phyloP scores from a whole-genome alignment of 2,888 invertebrate genomes.

The Masnerella sp. region DNA sequence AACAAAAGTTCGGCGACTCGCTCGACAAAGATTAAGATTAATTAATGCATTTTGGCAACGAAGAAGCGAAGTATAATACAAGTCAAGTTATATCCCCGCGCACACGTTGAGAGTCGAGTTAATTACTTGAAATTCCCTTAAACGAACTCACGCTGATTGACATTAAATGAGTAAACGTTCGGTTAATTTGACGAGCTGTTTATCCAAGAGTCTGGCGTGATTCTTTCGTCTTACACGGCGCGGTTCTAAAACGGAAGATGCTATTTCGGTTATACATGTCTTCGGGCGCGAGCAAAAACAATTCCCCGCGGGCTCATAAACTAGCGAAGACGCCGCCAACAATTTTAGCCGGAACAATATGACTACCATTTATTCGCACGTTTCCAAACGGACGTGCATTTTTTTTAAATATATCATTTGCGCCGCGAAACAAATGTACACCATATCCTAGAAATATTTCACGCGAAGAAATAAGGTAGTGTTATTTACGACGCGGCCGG shows the following conservation, averaged over 20 bases:
- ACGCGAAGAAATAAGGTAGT: conserved; percentile 2
- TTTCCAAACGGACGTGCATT: conserved; percentile 25
- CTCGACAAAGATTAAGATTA: conserved; percentile 16
- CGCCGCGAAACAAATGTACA: conserved; percentile 16
- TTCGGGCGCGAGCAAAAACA: conserved; percentile 29
- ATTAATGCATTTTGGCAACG: conserved; percentile 1
- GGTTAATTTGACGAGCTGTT: conserved; percentile 30
- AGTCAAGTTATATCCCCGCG: neutral
- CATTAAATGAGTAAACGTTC: conserved; percentile 29
- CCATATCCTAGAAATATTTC: conserved; percentile 5
- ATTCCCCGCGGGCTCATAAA: conserved; percentile 34
- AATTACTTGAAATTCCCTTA: conserved; percentile 22
- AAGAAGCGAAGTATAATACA: conserved; percentile 4
- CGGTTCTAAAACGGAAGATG: conserved; percentile 22
- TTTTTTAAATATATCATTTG: conserved; percentile 41
- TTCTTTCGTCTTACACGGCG: conserved; percentile 10
- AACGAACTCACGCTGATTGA: conserved; percentile 26
- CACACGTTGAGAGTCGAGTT: neutral
- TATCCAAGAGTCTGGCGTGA: conserved; percentile 17
- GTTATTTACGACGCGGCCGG: conserved; percentile 5
- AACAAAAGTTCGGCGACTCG: neutral
- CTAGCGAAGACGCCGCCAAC: conserved; percentile 28
- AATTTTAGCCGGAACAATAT: conserved; percentile 39
- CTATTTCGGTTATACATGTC: conserved; percentile 33
- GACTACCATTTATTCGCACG: conserved; percentile 23